A percentile compares a stretch with the other conserved stretches of the same genome.
phyloP scores from a whole-genome alignment of 2,888 invertebrate species.

The Clivina fossor region DNA sequence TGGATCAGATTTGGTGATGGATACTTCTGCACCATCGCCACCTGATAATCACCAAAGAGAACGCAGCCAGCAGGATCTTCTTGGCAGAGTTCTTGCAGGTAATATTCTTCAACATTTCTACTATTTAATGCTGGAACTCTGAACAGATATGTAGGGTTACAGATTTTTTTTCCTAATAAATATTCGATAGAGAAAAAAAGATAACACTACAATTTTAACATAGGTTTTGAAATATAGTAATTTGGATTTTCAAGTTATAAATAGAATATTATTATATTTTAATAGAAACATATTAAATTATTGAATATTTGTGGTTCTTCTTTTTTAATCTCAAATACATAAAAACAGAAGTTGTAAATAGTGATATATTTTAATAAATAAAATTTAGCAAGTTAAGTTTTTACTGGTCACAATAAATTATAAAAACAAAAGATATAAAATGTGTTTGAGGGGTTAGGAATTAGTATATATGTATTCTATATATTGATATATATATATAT shows the following conservation, averaged over 20 bases:
- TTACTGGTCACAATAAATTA: no score
- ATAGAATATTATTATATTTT: neutral
- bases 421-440: no score
- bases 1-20: conserved; percentile 29
- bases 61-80: conserved; percentile 57
- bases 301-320: no score
- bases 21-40: conserved; percentile 40
- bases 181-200: neutral
- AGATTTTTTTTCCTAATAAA: neutral
- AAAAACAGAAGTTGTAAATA: no score
- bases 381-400: no score
- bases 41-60: conserved; percentile 41
- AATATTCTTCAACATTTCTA: conserved; percentile 39
- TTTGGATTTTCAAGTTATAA: neutral
- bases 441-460: no score
- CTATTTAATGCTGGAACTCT: neutral
- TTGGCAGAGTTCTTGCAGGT: conserved; percentile 63
- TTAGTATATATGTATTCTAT: no score
- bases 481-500: neutral
- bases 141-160: neutral
- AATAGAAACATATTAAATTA: neutral
- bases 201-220: neutral
- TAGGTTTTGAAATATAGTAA: neutral
- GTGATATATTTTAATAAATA: no score
- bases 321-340: no score